phyloP scores from a whole-genome alignment of 1,140 invertebrate genomes.

The Bombus vancouverensis region DNA sequence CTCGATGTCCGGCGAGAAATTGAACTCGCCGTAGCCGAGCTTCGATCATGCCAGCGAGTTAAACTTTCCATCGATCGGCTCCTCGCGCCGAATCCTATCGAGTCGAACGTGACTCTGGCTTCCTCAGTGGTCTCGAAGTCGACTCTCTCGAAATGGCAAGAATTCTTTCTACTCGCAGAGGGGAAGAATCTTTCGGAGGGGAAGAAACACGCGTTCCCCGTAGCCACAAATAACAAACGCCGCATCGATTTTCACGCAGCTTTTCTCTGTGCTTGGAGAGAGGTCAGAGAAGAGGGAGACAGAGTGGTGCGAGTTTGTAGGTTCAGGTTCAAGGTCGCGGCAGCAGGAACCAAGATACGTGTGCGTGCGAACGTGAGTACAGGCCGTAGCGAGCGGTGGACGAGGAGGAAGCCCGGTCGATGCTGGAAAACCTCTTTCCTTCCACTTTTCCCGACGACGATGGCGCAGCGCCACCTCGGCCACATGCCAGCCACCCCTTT shows the following conservation, averaged over 20 bases:
- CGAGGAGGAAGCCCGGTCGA: constrained; percentile 43
- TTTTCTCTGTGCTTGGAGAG: neutral
- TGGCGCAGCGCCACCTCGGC: constrained; percentile 35
- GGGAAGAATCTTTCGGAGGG: too few species aligned
- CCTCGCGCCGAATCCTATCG: neutral
- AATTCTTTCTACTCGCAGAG: too few species aligned
- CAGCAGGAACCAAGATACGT: constrained; percentile 47
- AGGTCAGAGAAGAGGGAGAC: constrained; percentile 9
- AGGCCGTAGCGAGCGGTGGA: too few species aligned
- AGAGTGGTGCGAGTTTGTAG: constrained; percentile 34
- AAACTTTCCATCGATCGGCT: too few species aligned
- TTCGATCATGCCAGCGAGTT: neutral
- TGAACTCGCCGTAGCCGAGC: neutral
- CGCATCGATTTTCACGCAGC: constrained; percentile 48
- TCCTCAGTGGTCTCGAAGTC: too few species aligned
- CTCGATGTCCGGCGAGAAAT: constrained; percentile 9
- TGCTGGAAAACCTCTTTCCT: constrained; percentile 28
- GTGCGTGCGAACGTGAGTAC: neutral
- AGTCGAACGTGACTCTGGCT: too few species aligned
- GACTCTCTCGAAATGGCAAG: too few species aligned
- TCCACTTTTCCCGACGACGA: neutral
- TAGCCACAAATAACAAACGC: constrained; percentile 33
- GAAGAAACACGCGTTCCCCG: too few species aligned
- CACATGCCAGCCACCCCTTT: neutral
- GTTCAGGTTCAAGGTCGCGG: constrained; percentile 66